Percentiles rank a stretch among this genome's conserved stretches.
phyloP scores from a whole-genome alignment of 1,140 invertebrate genomes.

The Zophobas morio region DNA sequence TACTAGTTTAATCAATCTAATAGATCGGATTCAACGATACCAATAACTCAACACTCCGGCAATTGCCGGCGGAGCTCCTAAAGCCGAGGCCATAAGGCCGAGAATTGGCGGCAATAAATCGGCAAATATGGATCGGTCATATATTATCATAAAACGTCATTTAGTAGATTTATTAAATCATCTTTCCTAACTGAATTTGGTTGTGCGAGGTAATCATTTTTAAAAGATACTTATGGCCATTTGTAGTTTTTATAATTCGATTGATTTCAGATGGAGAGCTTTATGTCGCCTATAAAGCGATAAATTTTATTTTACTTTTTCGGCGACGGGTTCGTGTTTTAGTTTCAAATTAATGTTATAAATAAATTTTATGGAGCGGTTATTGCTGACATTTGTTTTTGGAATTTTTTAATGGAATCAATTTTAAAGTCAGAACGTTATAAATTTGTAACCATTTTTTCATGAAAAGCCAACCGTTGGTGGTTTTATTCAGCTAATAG shows the following conservation, averaged over 20 bases:
- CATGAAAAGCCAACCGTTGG: too few relatives aligned
- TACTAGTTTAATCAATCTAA: constrained; percentile 61
- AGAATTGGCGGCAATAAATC: constrained; percentile 50
- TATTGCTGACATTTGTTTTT: too few relatives aligned
- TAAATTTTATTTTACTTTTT: constrained; percentile 35
- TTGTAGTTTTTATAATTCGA: constrained; percentile 59
- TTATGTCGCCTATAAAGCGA: constrained; percentile 17
- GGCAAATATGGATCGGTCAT: constrained; percentile 61
- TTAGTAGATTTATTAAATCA: constrained; percentile 64
- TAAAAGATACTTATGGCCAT: constrained; percentile 58
- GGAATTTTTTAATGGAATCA: too few relatives aligned
- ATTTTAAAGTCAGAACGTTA: too few relatives aligned
- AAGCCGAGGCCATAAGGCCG: constrained; percentile 43
- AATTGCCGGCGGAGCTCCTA: constrained; percentile 22
- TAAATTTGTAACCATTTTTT: too few relatives aligned
- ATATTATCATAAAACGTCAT: constrained; percentile 64
- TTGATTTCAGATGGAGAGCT: constrained; percentile 48
- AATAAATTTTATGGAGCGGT: constrained; percentile 3
- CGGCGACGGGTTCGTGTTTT: constrained; percentile 3
- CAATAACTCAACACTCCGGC: constrained; percentile 55
- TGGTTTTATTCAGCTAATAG: too few relatives aligned
- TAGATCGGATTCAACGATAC: constrained; percentile 57
- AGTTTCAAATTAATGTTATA: constrained; percentile 23
- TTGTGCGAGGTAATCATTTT: constrained; percentile 62
- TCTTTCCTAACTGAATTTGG: constrained; percentile 58